phyloP scores from a whole-genome alignment of 2,888 invertebrate species.

The Acrobasis suavella region DNA sequence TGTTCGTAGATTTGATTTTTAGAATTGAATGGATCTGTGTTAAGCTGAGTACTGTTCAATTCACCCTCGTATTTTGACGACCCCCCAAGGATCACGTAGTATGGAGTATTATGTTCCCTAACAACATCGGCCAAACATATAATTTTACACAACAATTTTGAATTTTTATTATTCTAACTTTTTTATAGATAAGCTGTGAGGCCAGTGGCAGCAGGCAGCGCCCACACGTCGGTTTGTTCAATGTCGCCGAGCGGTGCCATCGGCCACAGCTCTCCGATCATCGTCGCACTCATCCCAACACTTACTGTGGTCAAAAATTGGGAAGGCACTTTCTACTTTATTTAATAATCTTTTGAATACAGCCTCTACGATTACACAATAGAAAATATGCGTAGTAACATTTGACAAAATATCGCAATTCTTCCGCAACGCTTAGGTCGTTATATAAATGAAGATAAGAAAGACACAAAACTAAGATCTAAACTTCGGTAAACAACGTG shows the following conservation, averaged over 20 bases:
- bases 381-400: constrained; percentile 83
- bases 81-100: no score
- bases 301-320: constrained; percentile 84
- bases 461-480: no score
- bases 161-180: constrained; percentile 79
- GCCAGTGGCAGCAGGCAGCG: constrained; percentile 24
- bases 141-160: constrained; percentile 82
- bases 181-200: constrained; percentile 73
- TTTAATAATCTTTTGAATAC: constrained; percentile 87
- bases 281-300: constrained; percentile 84
- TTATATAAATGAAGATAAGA: constrained; percentile 55
- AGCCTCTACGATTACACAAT: constrained; percentile 85
- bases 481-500: no score
- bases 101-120: no score
- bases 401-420: constrained; percentile 81
- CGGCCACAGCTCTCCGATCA: constrained; percentile 53
- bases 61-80: no score
- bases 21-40: no score
- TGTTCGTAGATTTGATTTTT: no score
- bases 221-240: constrained; percentile 37
- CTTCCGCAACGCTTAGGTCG: constrained; percentile 79
- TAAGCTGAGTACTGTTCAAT: no score
- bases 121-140: constrained; percentile 58
- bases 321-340: constrained; percentile 93
- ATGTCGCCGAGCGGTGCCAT: constrained; percentile 33